phyloP scores from a whole-genome alignment of 2,113 vertebrate genomes.

The Caracal caracal region DNA sequence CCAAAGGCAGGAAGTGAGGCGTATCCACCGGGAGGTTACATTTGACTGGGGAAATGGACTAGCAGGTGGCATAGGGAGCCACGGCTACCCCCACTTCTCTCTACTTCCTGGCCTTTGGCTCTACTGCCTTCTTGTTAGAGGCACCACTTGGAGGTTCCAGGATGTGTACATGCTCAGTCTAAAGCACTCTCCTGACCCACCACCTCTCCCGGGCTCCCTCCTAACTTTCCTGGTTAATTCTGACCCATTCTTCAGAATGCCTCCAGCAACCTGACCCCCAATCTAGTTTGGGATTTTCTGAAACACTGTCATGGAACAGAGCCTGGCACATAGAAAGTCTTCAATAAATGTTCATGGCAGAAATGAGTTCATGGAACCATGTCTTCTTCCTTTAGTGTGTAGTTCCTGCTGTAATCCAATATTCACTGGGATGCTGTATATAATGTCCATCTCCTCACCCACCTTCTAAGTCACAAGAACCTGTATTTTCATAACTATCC shows the following conservation, averaged over 20 bases:
- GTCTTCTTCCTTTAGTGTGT: neutral
- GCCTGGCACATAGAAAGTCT: neutral
- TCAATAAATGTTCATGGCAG: no score
- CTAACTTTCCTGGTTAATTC: neutral
- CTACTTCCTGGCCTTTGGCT: neutral
- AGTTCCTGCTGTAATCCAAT: neutral
- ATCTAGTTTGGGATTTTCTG: neutral
- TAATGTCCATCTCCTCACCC: neutral
- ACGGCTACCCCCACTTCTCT: accelerated
- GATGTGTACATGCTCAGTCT: neutral
- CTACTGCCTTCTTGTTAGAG: neutral
- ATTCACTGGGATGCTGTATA: neutral
- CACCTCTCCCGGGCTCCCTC: neutral
- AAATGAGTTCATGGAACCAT: accelerated
- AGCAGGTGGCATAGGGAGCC: neutral
- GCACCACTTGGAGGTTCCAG: neutral
- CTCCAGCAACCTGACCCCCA: neutral
- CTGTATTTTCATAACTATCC: neutral
- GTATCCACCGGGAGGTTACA: neutral
- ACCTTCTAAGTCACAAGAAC: neutral
- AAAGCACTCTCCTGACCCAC: neutral
- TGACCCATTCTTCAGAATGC: neutral
- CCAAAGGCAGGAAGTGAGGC: neutral
- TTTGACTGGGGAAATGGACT: neutral
- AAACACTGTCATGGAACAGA: neutral